Base-by-base conservation (phyloP, 64 coral and sea anemone species). In the Trachythela sp. region DNA sequence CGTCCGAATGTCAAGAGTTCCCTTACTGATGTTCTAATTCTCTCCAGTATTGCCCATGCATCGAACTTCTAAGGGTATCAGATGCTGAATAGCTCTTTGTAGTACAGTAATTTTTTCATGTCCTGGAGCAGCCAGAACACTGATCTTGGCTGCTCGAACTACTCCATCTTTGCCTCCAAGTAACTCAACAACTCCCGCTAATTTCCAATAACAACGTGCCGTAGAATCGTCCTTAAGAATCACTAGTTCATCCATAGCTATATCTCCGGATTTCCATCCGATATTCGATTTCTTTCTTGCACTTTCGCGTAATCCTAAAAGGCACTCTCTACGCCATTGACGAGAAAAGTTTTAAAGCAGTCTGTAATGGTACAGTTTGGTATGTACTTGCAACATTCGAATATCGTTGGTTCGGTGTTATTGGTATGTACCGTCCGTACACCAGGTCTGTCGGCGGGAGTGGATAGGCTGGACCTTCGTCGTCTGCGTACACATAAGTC, bases 281-380 rank as follows among this genome's bases (percentile, higher is more conserved):
- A 2, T n/a, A n/a, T 14, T n/a, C 3, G 59, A 68, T 31, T 68
- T 22, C 30, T 68, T 68, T 31, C 30, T 68, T 68, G 59, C 59
- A 45, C 42, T 6, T 45, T 45, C 42, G 11, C 42, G 11, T 36
- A 87, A 60, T 24, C 54, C 70, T 32, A 87, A 39, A 22, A 64
- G 20, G 34, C 56, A 87, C 34, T 14, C 26, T 26, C 70, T 87
- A 36, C 40, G 58, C 51, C 86, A 68, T 67, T 68, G 29, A 24
- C 26, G n/a, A 39, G 86, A 27, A 68, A 70, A 87, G 52, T 70
- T 36, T 59, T 67, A 49, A 87, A 87, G 86, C 22, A 86, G 33
- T 22, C 70, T 52, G 36, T 33, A 26, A 64, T 87, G 49, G n/a
- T 70, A 60, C 35, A 11, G 54, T 39, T 39, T 37, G 7, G 24